Evolutionary conservation across 2,797 vertebrate genomes (phyloP), one percentile per base, ranked within the genome.

Genomic region (Phrynocephalus vlangalii): DNA sequence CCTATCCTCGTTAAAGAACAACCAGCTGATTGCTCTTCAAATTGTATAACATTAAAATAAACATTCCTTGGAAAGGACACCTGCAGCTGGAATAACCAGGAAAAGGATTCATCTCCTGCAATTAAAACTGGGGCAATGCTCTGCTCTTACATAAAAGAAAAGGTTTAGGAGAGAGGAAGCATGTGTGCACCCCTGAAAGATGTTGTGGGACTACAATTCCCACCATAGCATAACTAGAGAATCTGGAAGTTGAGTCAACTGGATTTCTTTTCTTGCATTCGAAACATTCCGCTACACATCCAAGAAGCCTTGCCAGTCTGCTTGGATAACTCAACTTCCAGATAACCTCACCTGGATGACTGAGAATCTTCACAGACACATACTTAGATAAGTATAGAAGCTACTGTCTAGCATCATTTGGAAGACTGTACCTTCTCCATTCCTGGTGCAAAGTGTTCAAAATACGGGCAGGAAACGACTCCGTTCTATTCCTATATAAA

Each of bases 1-100:
- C 56, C 22, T 50, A 81, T 86, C 86, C 89, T 93, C 75, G 93
- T 95, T 94, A 94, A 95, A 92, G 75, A 94, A 90, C 71, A 86
- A 86, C 66, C 90, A 94, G 90, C 87, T 87, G 84, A 70, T 79
- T 90, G 68, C 90, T 88, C 96, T 91, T 92, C 76, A 89, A 87
- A 89, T 88, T 83, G 83, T 94, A 87, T 76, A 52, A 72, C 9
- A 67, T 44, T 82, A 91, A 94, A 95, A 89, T 72, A 95, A 94
- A 93, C 80, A 89, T 44, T 52, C 26, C 30, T 85, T 33, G 66
- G 90, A 92, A 90, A 84, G 3, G 38, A 44, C 38, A 44, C 38
- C 75, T 72, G 24, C 63, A 89, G 87, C 75, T 67, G 6, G 88
- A 24, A 84, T 79, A 75, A 89, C 80, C 80, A 92, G 85, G 48